These are phyloP conservation scores for Pachypeltis micranthus DNA, from an alignment of 1,140 invertebrate genomes.

Conservation along the genomic window DNA sequence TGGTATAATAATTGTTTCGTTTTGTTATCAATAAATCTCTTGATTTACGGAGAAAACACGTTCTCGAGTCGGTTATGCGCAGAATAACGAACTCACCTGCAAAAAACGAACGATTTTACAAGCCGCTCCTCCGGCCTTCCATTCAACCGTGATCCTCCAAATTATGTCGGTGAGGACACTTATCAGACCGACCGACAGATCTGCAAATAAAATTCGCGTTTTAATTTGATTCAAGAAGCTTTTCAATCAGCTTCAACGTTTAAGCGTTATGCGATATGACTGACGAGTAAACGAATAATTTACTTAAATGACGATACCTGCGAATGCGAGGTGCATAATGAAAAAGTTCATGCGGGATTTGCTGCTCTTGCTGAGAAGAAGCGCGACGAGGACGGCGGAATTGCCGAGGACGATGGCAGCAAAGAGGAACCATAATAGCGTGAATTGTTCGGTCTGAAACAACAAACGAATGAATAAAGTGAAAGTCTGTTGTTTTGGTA, in stretches of 20 bases:
- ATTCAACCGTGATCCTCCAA: constrained; percentile 48
- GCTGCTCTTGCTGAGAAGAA: constrained; percentile 68
- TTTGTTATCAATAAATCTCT: too few species aligned
- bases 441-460: constrained; percentile 78
- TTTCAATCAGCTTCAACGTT: constrained; percentile 31
- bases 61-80: not conserved
- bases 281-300: too few species aligned
- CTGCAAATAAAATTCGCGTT: constrained; percentile 27
- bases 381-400: constrained; percentile 68
- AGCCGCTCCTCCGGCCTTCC: constrained; percentile 45
- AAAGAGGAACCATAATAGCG: constrained; percentile 78
- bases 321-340: constrained; percentile 85
- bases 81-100: constrained; percentile 25
- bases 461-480: not conserved
- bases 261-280: too few species aligned
- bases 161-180: constrained; percentile 49
- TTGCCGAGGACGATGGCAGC: constrained; percentile 80
- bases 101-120: constrained; percentile 47
- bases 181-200: constrained; percentile 50
- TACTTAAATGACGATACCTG: too few species aligned
- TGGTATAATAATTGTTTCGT: too few species aligned
- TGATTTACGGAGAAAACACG: too few species aligned
- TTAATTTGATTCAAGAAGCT: not conserved
- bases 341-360: constrained; percentile 95
- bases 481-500: too few species aligned